A percentile compares a stretch with the other conserved stretches of the same genome.
Conservation (phyloP, 2,113 vertebrate species). For the Asarcornis scutulata region DNA sequence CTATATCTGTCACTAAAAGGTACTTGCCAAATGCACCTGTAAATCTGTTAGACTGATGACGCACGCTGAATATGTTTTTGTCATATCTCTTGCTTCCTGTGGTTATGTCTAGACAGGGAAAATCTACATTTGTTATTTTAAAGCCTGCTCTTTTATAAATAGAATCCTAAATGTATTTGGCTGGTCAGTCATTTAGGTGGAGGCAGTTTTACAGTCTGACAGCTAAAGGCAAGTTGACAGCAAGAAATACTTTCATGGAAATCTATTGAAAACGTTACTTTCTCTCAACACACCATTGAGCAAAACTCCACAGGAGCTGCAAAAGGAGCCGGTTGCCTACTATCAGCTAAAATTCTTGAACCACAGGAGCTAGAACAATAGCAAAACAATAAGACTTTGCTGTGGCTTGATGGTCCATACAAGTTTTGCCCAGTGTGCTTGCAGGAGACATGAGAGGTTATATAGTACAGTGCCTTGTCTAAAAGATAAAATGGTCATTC, state of each 20-base stretch:
- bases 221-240: constrained; percentile 13
- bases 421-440: not conserved
- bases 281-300: not conserved
- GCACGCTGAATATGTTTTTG: not conserved
- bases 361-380: not conserved
- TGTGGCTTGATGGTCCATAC: not conserved
- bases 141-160: not conserved
- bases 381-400: not conserved
- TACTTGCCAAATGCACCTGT: constrained; percentile 15
- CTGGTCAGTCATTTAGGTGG: not conserved
- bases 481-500: not conserved
- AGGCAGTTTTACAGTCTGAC: constrained; percentile 3
- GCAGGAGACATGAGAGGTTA: not conserved
- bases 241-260: constrained; percentile 9
- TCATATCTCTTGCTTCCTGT: constrained; percentile 4
- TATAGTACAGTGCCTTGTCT: not conserved
- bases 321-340: not conserved
- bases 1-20: not conserved
- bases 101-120: constrained; percentile 54
- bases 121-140: constrained; percentile 8
- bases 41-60: not conserved
- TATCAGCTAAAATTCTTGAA: constrained; percentile 14
- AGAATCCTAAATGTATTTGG: not conserved
- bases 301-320: not conserved
- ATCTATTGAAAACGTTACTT: not conserved